Base-by-base conservation (phyloP, 1,140 invertebrate genomes). In the Neelides sp. region DNA sequence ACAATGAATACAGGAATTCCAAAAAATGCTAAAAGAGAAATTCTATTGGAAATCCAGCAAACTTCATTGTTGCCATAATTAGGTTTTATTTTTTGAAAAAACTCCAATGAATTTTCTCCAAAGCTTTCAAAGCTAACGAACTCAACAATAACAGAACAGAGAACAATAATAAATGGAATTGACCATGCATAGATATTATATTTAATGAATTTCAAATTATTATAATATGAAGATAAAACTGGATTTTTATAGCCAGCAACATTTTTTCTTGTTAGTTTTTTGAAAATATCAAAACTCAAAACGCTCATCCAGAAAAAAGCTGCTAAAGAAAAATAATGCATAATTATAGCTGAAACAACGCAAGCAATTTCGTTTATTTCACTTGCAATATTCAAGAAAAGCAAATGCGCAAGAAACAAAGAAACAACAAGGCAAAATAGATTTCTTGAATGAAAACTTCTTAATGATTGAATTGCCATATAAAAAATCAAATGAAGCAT, bases 251-350 rank as follows among this genome's bases (percentile, higher is more conserved):
- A 17, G 8, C 12, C 44, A 27, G n/a, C 42, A 24, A 3, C 35
- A 24, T 4, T 17, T 32, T 23, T 27, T 20, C 57, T 37, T 32
- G 44, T 66, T 55, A 75, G 73, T 13, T 89, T 92, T 78, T 85
- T 85, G 82, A 85, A 92, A 64, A 92, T 88, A 69, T 93, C 90
- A 71, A 91, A 88, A 67, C 89, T 89, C 84, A 94, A 92, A 30
- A 86, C 86, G 69, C 87, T 89, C 49, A 95, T 82, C 92, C 92
- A 96, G 67, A 91, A 91, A 74, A 95, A 95, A 51, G 90, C 85
- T 23, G 86, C 78, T 63, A 95, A 72, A 69, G 91, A 92, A 69
- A 89, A 83, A 75, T 92, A 94, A 66, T 95, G 91, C 71, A 89
- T 83, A 58, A 78, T 71, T 37, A 86, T 76, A 43, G 84, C 85